Conservation (phyloP, 92 coral and sea anemone species). For the Metridium senile region DNA sequence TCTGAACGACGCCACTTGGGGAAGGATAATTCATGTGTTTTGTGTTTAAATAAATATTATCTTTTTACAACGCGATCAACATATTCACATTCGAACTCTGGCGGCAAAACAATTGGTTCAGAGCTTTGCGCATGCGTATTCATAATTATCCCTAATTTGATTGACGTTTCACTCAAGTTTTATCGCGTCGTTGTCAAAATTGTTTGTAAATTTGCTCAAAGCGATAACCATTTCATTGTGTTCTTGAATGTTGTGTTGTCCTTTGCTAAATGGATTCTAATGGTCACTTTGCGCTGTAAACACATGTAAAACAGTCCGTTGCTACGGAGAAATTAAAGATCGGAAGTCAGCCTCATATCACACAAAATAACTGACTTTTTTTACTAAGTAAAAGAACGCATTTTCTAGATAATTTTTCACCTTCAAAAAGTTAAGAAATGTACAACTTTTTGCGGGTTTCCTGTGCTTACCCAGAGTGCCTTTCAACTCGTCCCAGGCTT, state of each 20-base stretch:
- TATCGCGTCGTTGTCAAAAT: conserved; percentile 69
- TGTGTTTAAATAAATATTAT: conserved; percentile 63
- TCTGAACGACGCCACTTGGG: conserved; percentile 40
- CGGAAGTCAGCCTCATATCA: not conserved
- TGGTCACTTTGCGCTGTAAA: conserved; percentile 12
- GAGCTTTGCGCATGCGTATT: conserved; percentile 62
- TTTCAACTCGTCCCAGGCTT: conserved; percentile 6
- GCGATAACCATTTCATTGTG: conserved; percentile 14
- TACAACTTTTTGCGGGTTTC: conserved; percentile 3
- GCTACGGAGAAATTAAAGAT: not conserved
- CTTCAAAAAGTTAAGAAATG: too few species aligned
- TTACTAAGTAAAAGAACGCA: too few species aligned
- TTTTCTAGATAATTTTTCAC: too few species aligned
- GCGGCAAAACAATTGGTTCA: conserved; percentile 84
- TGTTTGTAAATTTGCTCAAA: conserved; percentile 26
- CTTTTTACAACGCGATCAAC: conserved; percentile 36
- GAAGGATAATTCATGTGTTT: conserved; percentile 86
- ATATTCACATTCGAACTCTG: conserved; percentile 86
- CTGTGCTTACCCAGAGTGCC: conserved; percentile 24
- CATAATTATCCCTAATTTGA: conserved; percentile 3
- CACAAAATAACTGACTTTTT: not conserved
- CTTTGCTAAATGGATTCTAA: conserved; percentile 21
- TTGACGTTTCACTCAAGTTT: conserved; percentile 29
- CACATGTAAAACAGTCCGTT: not conserved
- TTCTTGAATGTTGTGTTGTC: not conserved